Conservation (phyloP, 2,888 invertebrate genomes). For the Diabrotica balteata region DNA sequence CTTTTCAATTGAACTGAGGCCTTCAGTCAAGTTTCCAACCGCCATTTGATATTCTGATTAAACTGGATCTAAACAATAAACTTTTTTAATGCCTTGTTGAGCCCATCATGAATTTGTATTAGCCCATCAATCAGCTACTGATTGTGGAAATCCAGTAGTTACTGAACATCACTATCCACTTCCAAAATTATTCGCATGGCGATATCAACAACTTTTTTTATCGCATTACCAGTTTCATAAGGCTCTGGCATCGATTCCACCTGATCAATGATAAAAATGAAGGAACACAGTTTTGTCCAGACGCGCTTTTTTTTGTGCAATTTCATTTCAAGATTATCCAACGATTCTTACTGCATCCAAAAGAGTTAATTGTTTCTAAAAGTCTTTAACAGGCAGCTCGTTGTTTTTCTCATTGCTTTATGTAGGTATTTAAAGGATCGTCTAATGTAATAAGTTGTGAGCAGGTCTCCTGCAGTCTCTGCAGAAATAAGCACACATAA, state of each 20-base stretch:
- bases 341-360: not conserved
- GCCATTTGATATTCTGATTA: not conserved
- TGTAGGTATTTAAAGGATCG: not conserved
- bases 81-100: not conserved
- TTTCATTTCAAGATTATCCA: not conserved
- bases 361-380: not conserved
- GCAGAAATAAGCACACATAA: no score
- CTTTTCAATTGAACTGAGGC: not conserved
- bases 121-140: constrained; percentile 1
- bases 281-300: not conserved
- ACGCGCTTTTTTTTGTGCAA: no score
- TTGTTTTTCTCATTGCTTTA: not conserved
- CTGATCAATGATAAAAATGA: not conserved
- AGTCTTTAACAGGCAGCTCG: no score
- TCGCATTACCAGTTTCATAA: constrained; percentile 8
- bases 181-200: not conserved
- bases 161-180: not conserved
- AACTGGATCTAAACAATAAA: constrained; percentile 7
- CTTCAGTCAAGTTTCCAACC: constrained; percentile 2
- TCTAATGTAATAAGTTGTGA: not conserved
- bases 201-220: not conserved
- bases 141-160: not conserved
- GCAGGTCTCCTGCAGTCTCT: no score
- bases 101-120: not conserved
- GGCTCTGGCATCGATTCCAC: not conserved